phyloP scores from a whole-genome alignment of 2,888 invertebrate genomes.

The Drosophila sordidula region DNA sequence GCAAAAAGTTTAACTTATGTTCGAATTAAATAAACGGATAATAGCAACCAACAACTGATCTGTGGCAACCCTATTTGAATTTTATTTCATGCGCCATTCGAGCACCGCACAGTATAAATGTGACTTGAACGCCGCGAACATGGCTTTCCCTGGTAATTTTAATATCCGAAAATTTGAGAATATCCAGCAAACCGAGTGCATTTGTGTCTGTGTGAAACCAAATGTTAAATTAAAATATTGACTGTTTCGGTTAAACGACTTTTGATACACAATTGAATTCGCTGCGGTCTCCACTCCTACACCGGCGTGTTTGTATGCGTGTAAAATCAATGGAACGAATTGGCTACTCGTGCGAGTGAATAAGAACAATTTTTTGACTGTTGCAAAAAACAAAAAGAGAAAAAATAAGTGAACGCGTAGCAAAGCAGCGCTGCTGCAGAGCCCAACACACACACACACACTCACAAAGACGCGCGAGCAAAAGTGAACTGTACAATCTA shows the following conservation, averaged over 20 bases:
- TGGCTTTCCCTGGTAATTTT: constrained; percentile 89
- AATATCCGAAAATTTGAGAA: constrained; percentile 78
- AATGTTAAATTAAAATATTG: constrained; percentile 83
- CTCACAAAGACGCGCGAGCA: constrained; percentile 20
- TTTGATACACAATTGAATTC: constrained; percentile 29
- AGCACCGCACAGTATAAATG: constrained; percentile 92
- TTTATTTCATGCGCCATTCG: constrained; percentile 61
- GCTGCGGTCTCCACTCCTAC: constrained; percentile 24
- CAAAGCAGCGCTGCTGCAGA: constrained; percentile 41
- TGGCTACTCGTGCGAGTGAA: constrained; percentile 59
- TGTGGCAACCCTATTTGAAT: constrained; percentile 54
- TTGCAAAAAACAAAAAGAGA: constrained; percentile 40
- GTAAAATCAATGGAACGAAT: constrained; percentile 61
- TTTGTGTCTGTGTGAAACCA: constrained; percentile 76
- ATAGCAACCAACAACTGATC: constrained; percentile 7
- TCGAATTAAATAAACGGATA: background rate
- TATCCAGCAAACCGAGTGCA: constrained; percentile 61
- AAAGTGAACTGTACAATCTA: constrained; percentile 37
- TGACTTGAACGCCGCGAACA: constrained; percentile 86
- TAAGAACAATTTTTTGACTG: constrained; percentile 54
- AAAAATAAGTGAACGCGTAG: constrained; percentile 56
- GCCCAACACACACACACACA: constrained; percentile 28
- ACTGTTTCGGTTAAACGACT: constrained; percentile 38
- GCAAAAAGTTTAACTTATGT: background rate
- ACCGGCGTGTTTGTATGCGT: constrained; percentile 41